A percentile compares a stretch with the other conserved stretches of the same genome.
These are phyloP conservation scores for Rhagophthalmus giganteus DNA, from an alignment of 2,888 invertebrate genomes.

Conservation along the genomic window DNA sequence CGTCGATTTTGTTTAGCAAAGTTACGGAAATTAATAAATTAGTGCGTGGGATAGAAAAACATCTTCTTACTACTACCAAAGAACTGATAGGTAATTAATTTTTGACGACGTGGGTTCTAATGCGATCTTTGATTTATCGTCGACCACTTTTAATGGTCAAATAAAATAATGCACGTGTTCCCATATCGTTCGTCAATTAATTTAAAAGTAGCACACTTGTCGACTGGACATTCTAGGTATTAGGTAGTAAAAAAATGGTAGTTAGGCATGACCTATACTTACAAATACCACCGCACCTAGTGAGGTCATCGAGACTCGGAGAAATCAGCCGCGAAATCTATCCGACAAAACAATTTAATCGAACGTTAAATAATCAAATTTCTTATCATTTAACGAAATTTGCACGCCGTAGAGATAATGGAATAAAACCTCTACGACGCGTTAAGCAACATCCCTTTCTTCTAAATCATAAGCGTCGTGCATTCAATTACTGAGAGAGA, in stretches of 20 bases:
- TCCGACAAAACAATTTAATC: not conserved
- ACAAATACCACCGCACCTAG: slow-evolving; percentile 27
- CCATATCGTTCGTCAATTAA: slow-evolving; percentile 16
- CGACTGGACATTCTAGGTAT: slow-evolving; percentile 14
- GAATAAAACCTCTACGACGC: not conserved
- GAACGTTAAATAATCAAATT: not conserved
- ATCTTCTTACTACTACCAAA: not conserved
- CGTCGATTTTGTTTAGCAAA: too few species aligned
- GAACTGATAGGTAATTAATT: not conserved
- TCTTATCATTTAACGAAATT: not conserved
- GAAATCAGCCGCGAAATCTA: slow-evolving; percentile 12
- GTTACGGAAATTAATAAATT: not conserved
- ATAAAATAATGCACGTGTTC: slow-evolving; percentile 6
- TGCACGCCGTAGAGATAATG: not conserved
- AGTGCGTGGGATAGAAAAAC: not conserved
- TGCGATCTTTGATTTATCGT: not conserved
- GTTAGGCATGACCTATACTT: slow-evolving; percentile 28
- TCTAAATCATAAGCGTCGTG: too few species aligned
- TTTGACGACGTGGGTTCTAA: not conserved
- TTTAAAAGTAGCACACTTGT: slow-evolving; percentile 24
- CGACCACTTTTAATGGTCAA: not conserved
- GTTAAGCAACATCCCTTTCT: not conserved
- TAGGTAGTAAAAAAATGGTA: slow-evolving; percentile 18
- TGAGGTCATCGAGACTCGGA: slow-evolving; percentile 20
- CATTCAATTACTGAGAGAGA: too few species aligned